Evolutionary conservation across 2,888 invertebrate species (phyloP), one percentile per base, ranked within the genome.

Genomic region (Campoplex nolae): DNA sequence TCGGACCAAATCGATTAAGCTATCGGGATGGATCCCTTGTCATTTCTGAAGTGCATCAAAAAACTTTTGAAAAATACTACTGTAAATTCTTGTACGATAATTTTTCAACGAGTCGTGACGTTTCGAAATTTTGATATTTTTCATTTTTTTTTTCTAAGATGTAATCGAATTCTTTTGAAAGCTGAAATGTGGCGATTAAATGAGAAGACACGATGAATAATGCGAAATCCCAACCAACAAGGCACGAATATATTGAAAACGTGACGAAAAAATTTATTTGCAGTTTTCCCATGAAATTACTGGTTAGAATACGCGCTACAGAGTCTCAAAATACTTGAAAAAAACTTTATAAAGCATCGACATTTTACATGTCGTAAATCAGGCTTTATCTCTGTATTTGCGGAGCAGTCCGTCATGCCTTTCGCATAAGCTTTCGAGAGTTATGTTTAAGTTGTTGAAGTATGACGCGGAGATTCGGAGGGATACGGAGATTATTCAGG

Each of bases 401-500:
- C 92, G 90, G 90, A 93, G 91, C 92, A 92, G 93, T 93, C 92
- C 93, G 93, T 93, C 93, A 93, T 92, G 89, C 90, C 91, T 90
- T 90, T 90, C 90, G 75, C 81, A 91, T 92, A 93, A 93, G 92
- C 93, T 93, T 92, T 88, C 89, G 92, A 93, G 93, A 93, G 93
- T 93, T 93, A 93, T 92, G 93, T 93, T 93, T 93, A 93, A 93
- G 93, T 93, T 93, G 93, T 93, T 92, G 91, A 92, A 93, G 91
- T 91, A 91, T 38, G 48, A 67, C 89, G 92, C 88, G 90, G 88
- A 88, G 91, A 90, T 92, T 91, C 90, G 89, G 78, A 76, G 78
- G 83, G 68, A 42, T 35, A 67, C 88, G 38, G 6, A 92, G 91
- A 92, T 92, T 92, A 92, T 92, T 91, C 90, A 89, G 88, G 89